A percentile compares a stretch with the other conserved stretches of the same genome.
Conservation (phyloP, 2,113 vertebrate genomes). For the Rhinoderma darwinii region DNA sequence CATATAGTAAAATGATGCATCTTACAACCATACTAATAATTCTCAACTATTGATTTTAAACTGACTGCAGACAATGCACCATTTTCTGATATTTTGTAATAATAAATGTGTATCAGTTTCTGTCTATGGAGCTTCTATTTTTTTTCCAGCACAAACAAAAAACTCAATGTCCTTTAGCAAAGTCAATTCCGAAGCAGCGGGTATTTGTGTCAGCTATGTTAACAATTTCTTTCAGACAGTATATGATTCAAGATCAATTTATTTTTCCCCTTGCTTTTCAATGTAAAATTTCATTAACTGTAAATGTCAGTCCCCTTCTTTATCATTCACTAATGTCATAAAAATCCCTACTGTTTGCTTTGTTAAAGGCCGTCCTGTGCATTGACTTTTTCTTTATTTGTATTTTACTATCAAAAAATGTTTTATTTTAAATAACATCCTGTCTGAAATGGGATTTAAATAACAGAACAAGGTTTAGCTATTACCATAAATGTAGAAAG, state of each 20-base stretch:
- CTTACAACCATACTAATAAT: too few species aligned
- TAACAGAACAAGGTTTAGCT: constrained; percentile 79
- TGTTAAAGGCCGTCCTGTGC: constrained; percentile 79
- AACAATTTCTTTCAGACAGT: constrained; percentile 46
- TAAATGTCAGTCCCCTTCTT: constrained; percentile 85
- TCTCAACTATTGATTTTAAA: too few species aligned
- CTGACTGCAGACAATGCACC: not conserved
- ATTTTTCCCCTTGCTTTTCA: constrained; percentile 79
- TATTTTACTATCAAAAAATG: constrained; percentile 77
- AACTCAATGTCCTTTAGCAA: constrained; percentile 45
- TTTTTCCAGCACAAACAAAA: constrained; percentile 34
- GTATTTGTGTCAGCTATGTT: constrained; percentile 49
- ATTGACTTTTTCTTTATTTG: constrained; percentile 81
- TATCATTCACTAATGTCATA: constrained; percentile 85
- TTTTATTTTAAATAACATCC: constrained; percentile 75
- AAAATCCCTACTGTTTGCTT: constrained; percentile 81
- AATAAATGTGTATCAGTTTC: not conserved
- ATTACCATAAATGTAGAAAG: constrained; percentile 83
- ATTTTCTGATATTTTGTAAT: not conserved
- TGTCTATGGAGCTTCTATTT: not conserved
- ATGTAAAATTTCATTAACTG: constrained; percentile 83
- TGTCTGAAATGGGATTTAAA: constrained; percentile 81
- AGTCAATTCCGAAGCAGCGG: constrained; percentile 45
- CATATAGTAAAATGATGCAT: too few species aligned
- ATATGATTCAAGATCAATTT: constrained; percentile 56